Evolutionary conservation across 1,140 invertebrate species (phyloP), one percentile per base, ranked within the genome.

Genomic region (Araneus ventricosus): DNA sequence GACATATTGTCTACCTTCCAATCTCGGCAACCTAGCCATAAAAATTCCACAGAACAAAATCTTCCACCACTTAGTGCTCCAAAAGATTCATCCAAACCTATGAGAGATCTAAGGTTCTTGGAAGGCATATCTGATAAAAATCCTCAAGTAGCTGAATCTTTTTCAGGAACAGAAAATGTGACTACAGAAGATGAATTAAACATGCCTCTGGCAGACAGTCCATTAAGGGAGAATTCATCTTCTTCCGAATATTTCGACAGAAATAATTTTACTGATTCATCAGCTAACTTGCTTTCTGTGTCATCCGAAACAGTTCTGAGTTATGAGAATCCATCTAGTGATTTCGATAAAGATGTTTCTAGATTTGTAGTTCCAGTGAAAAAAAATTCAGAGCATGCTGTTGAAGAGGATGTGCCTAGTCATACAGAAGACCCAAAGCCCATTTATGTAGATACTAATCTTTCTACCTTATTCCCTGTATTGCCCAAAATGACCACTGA

Each of bases 301-400:
- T 70, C 92, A 61, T 93, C 92, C 63, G 92, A 93, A 84, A 52
- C 86, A 27, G 41, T 93, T 41, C 67, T 89, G 84, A 89, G 75
- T 70, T 84, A 88, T 88, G 34, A 82, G 63, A 84, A 30, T 45
- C 75, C 70, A 45, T 82, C 59, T 41, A 59, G 45, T 45, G 20
- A 30, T 45, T 8, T 52, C 6, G 22, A 93, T 45, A 39, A 57
- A 27, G 39, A 61, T 17, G 52, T 10, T 30, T 57, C 41, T 22
- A 61, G 70, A 30, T 45, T 87, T 82, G 41, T 10, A 61, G 79
- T 57, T 80, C 52, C 57, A 14, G 59, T 70, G 8, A 91, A 84
- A 57, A 75, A 84, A 41, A 92, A 27, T 86, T 59, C 37, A 57
- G 63, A 88, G 39, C 22, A 57, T 27, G 63, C 84, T n/a, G 14